Base-by-base conservation (phyloP, 2,797 vertebrate genomes). In the Forpus xanthops region DNA sequence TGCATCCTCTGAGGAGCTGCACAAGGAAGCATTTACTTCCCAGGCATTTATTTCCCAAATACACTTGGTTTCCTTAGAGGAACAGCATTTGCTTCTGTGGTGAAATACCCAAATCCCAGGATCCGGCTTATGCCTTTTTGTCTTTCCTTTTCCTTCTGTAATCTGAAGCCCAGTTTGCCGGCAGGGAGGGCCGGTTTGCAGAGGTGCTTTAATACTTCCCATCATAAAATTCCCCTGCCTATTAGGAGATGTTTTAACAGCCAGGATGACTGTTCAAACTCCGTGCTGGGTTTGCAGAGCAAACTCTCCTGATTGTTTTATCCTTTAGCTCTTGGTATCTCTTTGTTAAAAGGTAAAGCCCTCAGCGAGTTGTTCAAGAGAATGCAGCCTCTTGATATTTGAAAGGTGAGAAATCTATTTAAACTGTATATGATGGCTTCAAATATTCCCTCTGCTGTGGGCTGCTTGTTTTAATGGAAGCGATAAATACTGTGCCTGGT, bases 341-440 rank as follows among this genome's bases (percentile, higher is more conserved):
- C 96, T 97, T 97, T 96, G 96, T 98, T 97, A 94, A 97, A 96
- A 95, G 96, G 96, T 95, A 96, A 87, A 60, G 25, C 95, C 94
- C 96, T 91, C 42, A 77, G 96, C 65, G 95, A 95, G 97, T 91
- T 86, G 93, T 96, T 96, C 90, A 89, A 94, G 97, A 82, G 95
- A 93, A 90, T 41, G 76, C 67, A 94, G 90, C 94, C 95, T 74
- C 96, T 96, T 98, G 97, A 94, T 98, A 97, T 97, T 98, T 98
- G 95, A 97, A 97, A 98, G 97, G 96, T 96, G 97, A 97, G 90
- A 93, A 96, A 97, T 96, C 90, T 96, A 64, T 98, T 97, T 97
- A 97, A 98, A 95, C 94, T 78, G 86, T 68, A 55, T 90, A 68
- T 82, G 93, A 94, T 96, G 97, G 93, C 94, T 98, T 94, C 74